phyloP scores from a whole-genome alignment of 2,888 invertebrate genomes.

The Ennomos erosarius region DNA sequence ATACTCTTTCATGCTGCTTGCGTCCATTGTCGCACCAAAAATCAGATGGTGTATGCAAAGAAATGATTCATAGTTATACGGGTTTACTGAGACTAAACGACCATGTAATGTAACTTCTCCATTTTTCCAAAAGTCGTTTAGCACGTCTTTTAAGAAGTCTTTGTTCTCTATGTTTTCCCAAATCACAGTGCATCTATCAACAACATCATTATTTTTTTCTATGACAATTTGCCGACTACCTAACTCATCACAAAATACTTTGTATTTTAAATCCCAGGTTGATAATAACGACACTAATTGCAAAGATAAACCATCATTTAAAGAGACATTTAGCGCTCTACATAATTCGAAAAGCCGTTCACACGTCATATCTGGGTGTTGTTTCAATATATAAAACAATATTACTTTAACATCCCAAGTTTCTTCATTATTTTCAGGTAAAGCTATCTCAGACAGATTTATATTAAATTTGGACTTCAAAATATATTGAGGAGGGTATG shows the following conservation, averaged over 20 bases:
- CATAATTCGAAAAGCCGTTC: constrained; percentile 68
- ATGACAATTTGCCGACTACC: constrained; percentile 59
- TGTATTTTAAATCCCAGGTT: constrained; percentile 75
- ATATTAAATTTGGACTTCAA: constrained; percentile 76
- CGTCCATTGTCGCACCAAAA: constrained; percentile 58
- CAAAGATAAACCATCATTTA: constrained; percentile 73
- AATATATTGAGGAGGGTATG: constrained; percentile 71
- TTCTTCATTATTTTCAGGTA: constrained; percentile 76
- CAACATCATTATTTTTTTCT: constrained; percentile 61
- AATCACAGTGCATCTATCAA: constrained; percentile 65
- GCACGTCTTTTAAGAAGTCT: constrained; percentile 69
- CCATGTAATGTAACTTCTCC: constrained; percentile 79
- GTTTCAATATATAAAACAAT: constrained; percentile 72
- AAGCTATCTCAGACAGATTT: constrained; percentile 69
- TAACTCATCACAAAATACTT: constrained; percentile 62
- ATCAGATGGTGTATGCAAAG: constrained; percentile 73
- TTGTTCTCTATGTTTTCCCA: constrained; percentile 76
- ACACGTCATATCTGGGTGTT: constrained; percentile 63
- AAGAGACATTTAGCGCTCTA: constrained; percentile 65
- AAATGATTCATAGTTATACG: constrained; percentile 80
- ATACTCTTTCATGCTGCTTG: constrained; percentile 69
- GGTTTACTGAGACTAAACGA: constrained; percentile 72
- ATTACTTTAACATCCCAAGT: constrained; percentile 79
- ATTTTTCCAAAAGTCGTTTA: constrained; percentile 79
- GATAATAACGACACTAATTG: constrained; percentile 71